Evolutionary conservation across 2,113 vertebrate genomes (phyloP).

Genomic region (Ciconia boyciana): DNA sequence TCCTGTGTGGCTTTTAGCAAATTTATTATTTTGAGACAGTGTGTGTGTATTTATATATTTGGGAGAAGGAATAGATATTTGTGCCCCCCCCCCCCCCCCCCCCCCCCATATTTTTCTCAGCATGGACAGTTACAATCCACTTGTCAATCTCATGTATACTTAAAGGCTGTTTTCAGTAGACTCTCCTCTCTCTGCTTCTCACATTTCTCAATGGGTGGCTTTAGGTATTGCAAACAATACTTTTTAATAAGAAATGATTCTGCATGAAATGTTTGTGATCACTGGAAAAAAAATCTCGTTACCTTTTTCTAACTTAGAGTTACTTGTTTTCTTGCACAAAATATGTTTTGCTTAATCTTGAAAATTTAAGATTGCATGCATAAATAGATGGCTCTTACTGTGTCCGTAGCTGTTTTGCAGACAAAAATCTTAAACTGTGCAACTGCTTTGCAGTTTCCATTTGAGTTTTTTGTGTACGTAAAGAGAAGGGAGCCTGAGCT

Average conservation of each 20-base stretch:
- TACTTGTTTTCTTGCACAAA: background rate
- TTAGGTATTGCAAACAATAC: background rate
- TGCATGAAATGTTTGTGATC: background rate
- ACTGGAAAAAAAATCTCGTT: background rate
- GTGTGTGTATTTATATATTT: background rate
- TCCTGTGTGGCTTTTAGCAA: background rate
- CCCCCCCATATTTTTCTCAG: background rate
- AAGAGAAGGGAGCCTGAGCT: background rate
- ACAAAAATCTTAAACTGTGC: background rate
- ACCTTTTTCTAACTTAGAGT: background rate
- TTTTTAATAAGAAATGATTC: background rate
- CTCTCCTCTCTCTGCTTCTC: background rate
- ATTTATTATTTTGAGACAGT: background rate
- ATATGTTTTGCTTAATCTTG: background rate
- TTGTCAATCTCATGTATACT: background rate
- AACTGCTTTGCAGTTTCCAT: background rate
- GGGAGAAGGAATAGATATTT: background rate
- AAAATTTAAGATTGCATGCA: background rate
- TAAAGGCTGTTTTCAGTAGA: background rate
- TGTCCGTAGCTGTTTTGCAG: background rate
- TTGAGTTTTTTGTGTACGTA: background rate
- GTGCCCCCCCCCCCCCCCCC: fast-evolving
- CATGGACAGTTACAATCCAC: background rate
- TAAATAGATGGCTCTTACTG: background rate
- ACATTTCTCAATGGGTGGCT: background rate